These are phyloP conservation scores for Choloepus hoffmanni DNA, from an alignment of 2,113 vertebrate species.

Conservation along the genomic window DNA sequence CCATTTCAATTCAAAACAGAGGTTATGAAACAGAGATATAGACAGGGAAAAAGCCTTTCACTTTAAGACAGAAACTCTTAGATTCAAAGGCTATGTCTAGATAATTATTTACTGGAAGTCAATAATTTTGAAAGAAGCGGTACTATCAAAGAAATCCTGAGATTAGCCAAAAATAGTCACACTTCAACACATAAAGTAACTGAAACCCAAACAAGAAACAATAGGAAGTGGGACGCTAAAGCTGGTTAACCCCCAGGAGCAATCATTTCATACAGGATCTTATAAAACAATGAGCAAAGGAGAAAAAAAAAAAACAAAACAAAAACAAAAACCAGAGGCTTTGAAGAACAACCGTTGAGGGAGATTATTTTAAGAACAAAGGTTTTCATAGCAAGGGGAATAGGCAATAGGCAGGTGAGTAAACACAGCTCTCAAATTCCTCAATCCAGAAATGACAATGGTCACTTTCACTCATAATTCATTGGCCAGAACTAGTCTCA, in stretches of 20 bases:
- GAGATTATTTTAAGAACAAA: neutral
- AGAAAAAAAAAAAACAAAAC: neutral
- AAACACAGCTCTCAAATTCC: neutral
- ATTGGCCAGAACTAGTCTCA: neutral
- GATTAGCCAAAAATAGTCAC: neutral
- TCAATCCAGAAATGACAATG: neutral
- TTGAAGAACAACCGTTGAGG: neutral
- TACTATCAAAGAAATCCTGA: neutral
- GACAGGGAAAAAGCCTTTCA: neutral
- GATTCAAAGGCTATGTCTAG: neutral
- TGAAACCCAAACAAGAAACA: neutral
- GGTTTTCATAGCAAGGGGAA: neutral
- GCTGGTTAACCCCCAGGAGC: neutral
- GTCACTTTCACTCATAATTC: neutral
- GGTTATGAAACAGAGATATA: neutral
- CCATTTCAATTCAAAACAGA: neutral
- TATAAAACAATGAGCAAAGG: neutral
- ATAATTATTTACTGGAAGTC: neutral
- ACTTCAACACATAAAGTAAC: neutral
- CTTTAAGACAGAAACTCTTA: neutral
- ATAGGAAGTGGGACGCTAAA: neutral
- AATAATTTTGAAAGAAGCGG: neutral
- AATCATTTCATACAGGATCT: too few relatives aligned
- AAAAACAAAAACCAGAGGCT: neutral
- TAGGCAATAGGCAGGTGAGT: neutral